A percentile compares a stretch with the other conserved stretches of the same genome.
phyloP scores from a whole-genome alignment of 2,113 vertebrate genomes.

The Amia ocellicauda region DNA sequence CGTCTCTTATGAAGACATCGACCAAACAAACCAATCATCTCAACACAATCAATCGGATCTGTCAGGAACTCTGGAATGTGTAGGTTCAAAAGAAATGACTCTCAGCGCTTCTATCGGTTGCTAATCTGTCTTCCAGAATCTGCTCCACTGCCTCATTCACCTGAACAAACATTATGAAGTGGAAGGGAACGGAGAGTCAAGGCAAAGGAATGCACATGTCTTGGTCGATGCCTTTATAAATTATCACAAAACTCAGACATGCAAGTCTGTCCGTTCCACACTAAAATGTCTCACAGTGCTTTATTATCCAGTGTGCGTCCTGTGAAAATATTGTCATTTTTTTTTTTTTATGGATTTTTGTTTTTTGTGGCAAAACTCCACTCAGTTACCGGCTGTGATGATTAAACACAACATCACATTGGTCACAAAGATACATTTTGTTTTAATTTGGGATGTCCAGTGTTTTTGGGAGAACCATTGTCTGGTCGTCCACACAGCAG shows the following conservation, averaged over 20 bases:
- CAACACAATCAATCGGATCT: too few relatives aligned
- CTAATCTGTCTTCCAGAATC: neutral
- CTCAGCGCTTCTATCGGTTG: too few relatives aligned
- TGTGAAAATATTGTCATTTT: neutral
- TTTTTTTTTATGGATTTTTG: neutral
- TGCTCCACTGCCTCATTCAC: neutral
- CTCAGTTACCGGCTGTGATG: too few relatives aligned
- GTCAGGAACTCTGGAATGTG: too few relatives aligned
- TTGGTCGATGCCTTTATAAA: neutral
- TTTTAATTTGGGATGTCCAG: too few relatives aligned
- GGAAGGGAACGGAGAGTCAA: neutral
- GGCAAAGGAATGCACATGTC: neutral
- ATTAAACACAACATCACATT: too few relatives aligned
- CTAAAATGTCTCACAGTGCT: neutral
- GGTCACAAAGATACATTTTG: too few relatives aligned
- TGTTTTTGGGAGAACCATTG: too few relatives aligned
- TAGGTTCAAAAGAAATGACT: too few relatives aligned
- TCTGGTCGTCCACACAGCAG: too few relatives aligned
- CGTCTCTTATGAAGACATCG: too few relatives aligned
- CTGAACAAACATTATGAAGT: conserved; percentile 5
- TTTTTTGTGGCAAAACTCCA: neutral
- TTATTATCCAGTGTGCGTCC: neutral
- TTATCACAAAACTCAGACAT: neutral
- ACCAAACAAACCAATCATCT: too few relatives aligned
- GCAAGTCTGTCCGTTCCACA: neutral